Conservation (phyloP, 2,113 vertebrate species). For the Athene cunicularia region DNA sequence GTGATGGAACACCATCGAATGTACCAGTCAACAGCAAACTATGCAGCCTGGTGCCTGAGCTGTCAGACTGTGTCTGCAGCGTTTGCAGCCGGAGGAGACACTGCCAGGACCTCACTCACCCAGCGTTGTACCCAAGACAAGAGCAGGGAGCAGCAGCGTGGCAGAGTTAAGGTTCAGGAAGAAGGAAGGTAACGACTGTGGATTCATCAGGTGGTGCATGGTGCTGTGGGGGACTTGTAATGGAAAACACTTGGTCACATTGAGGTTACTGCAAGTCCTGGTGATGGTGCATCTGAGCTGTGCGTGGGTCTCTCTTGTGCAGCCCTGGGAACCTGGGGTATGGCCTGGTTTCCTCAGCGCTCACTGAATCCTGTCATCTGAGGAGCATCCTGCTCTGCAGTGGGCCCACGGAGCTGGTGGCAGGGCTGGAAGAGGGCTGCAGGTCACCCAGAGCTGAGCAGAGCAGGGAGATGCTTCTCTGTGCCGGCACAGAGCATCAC, state of each 20-base stretch:
- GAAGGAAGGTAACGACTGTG: constrained; percentile 37
- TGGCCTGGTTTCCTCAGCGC: constrained; percentile 54
- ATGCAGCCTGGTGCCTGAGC: constrained; percentile 68
- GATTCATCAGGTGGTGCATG: neutral
- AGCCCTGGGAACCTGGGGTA: constrained; percentile 30
- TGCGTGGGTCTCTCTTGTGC: constrained; percentile 46
- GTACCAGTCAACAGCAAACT: constrained; percentile 63
- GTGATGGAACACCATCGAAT: constrained; percentile 45
- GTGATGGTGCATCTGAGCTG: constrained; percentile 45
- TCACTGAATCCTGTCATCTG: constrained; percentile 20
- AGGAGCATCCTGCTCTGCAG: constrained; percentile 53
- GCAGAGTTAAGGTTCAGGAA: constrained; percentile 13
- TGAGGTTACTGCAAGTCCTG: constrained; percentile 47
- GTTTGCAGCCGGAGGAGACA: neutral
- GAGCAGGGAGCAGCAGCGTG: neutral
- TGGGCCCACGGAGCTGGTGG: constrained; percentile 15
- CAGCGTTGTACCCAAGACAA: neutral
- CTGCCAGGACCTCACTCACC: constrained; percentile 32
- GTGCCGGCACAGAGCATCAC: neutral
- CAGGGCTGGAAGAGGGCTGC: constrained; percentile 20
- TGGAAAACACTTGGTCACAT: constrained; percentile 51
- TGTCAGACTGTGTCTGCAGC: constrained; percentile 54
- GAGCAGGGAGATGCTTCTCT: neutral
- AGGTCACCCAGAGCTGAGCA: neutral
- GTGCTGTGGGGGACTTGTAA: constrained; percentile 24